Conservation (phyloP, 2,113 vertebrate genomes). For the Reinhardtius hippoglossoides region DNA sequence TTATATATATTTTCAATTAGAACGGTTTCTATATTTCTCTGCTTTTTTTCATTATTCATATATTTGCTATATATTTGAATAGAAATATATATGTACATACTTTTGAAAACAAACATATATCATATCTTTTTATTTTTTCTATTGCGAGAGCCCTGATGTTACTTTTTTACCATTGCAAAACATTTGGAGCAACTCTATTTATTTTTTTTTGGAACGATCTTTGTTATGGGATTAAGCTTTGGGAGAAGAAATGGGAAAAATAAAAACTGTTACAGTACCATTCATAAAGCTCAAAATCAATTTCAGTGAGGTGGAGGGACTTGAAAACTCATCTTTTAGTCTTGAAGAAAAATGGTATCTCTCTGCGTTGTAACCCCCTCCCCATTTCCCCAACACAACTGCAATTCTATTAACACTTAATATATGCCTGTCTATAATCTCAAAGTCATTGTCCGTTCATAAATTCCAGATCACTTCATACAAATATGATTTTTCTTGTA, state of each 20-base stretch:
- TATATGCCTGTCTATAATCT: constrained; percentile 33
- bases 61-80: constrained; percentile 87
- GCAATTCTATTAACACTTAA: constrained; percentile 33
- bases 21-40: constrained; percentile 84
- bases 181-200: constrained; percentile 79
- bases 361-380: constrained; percentile 31
- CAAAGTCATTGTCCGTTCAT: constrained; percentile 57
- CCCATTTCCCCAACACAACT: constrained; percentile 28
- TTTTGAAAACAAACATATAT: constrained; percentile 85
- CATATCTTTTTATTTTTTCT: constrained; percentile 78
- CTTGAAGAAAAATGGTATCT: constrained; percentile 37
- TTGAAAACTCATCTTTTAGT: constrained; percentile 61
- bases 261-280: constrained; percentile 63
- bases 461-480: constrained; percentile 51
- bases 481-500: constrained; percentile 54
- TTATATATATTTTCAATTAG: constrained; percentile 83
- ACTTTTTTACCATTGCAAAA: constrained; percentile 75
- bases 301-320: constrained; percentile 52
- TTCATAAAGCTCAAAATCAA: constrained; percentile 70
- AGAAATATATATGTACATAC: constrained; percentile 87
- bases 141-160: constrained; percentile 87
- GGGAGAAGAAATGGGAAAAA: constrained; percentile 67
- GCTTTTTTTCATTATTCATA: constrained; percentile 83
- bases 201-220: constrained; percentile 76
- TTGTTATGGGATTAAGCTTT: constrained; percentile 79